Evolutionary conservation across 1,140 invertebrate genomes (phyloP).

Genomic region (Drepana arcuata): DNA sequence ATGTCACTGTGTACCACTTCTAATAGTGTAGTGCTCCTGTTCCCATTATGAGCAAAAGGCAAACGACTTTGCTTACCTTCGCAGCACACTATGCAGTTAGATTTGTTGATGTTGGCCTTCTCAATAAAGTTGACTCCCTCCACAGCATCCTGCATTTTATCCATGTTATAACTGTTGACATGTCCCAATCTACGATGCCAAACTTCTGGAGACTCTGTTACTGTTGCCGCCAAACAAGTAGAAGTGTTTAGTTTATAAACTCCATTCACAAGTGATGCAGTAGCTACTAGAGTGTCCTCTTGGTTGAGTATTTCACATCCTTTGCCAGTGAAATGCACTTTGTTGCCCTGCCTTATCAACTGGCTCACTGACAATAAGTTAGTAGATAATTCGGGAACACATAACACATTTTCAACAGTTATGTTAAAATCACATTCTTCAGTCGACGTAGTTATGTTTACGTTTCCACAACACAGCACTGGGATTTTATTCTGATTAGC

Average conservation of each 20-base stretch:
- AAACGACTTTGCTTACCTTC: constrained; percentile 7
- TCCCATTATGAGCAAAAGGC: neutral
- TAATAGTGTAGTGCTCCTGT: neutral
- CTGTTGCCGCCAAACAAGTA: constrained; percentile 4
- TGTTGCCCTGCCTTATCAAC: constrained; percentile 25
- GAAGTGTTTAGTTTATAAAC: constrained; percentile 8
- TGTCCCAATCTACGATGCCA: neutral
- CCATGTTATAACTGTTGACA: neutral
- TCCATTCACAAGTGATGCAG: constrained; percentile 8
- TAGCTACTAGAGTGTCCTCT: constrained; percentile 7
- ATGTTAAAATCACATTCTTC: constrained; percentile 8
- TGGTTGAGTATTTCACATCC: constrained; percentile 6
- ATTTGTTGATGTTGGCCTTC: constrained; percentile 11
- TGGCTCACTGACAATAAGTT: constrained; percentile 34
- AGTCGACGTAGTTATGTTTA: constrained; percentile 16
- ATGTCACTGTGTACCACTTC: neutral
- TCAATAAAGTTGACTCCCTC: constrained; percentile 7
- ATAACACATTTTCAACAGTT: constrained; percentile 10
- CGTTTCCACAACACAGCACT: constrained; percentile 21
- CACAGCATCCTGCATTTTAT: neutral
- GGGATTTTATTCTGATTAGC: constrained; percentile 23
- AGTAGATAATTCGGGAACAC: constrained; percentile 16
- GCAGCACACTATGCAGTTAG: constrained; percentile 8
- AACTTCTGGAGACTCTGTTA: neutral
- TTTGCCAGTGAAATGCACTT: constrained; percentile 5